A percentile compares a stretch with the other conserved stretches of the same genome.
These are phyloP conservation scores for Cuniculus paca DNA, from an alignment of 2,797 vertebrate genomes.

Conservation along the genomic window DNA sequence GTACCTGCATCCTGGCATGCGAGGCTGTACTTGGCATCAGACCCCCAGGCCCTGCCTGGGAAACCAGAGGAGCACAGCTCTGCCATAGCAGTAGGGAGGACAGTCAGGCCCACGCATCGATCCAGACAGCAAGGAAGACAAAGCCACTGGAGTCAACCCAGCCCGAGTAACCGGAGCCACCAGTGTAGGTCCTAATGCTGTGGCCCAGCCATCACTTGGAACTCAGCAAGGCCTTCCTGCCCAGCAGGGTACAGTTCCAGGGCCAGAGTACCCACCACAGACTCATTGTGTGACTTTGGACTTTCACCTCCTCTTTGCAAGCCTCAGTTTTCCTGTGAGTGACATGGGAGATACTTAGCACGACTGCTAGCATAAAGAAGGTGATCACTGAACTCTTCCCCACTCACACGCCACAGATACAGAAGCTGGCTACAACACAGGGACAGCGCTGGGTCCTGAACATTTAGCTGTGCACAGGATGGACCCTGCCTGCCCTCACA, in stretches of 20 bases:
- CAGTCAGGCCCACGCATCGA: neutral
- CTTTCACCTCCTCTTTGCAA: slow-evolving; percentile 4
- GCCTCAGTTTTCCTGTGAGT: neutral
- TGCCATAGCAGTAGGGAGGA: neutral
- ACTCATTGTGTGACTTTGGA: neutral
- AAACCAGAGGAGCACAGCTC: slow-evolving; percentile 68
- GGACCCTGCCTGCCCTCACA: neutral
- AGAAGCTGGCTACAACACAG: neutral
- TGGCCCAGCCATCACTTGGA: neutral
- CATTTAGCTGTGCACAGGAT: neutral
- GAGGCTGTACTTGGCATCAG: slow-evolving; percentile 35
- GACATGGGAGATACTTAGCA: neutral
- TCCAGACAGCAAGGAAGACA: neutral
- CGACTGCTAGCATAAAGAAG: slow-evolving; percentile 25
- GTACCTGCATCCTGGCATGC: neutral
- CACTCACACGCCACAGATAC: neutral
- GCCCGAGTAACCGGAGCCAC: neutral
- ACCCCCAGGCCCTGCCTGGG: slow-evolving; percentile 20
- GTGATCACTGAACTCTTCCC: neutral
- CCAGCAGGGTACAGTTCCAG: neutral
- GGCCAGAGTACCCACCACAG: neutral
- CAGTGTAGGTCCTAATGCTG: neutral
- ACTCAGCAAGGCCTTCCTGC: slow-evolving; percentile 30
- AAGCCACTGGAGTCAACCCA: neutral
- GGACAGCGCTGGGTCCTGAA: neutral